Conservation (phyloP, 1,140 invertebrate species). For the Oncopodura yosiiana region DNA sequence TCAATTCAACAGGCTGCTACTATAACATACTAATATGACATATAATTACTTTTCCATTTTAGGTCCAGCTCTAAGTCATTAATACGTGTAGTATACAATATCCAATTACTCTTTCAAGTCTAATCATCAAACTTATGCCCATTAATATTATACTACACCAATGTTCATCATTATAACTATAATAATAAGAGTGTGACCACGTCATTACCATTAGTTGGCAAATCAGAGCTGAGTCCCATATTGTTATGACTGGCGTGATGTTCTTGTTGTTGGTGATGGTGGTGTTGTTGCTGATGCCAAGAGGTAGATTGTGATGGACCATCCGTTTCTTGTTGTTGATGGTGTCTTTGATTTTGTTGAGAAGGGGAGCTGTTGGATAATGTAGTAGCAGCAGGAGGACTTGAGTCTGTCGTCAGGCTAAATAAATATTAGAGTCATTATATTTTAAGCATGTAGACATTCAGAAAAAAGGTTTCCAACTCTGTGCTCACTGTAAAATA, state of each 20-base stretch:
- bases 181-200: background rate
- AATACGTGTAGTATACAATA: constrained; percentile 21
- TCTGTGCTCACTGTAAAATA: constrained; percentile 27
- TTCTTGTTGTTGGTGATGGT: no score
- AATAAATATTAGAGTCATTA: no score
- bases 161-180: background rate
- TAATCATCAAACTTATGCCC: constrained; percentile 7
- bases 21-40: no score
- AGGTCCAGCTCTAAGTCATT: constrained; percentile 7
- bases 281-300: no score
- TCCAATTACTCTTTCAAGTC: constrained; percentile 20
- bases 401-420: no score
- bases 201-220: constrained; percentile 7
- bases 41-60: constrained; percentile 5
- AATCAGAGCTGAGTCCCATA: constrained; percentile 32
- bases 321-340: constrained; percentile 16
- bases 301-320: constrained; percentile 20
- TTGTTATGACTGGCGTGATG: constrained; percentile 7
- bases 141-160: background rate
- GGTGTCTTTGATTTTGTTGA: background rate
- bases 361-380: no score
- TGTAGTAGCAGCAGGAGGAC: constrained; percentile 23
- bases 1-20: background rate
- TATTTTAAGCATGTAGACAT: no score
- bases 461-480: no score